These are phyloP conservation scores for Sphenodon punctatus DNA, from an alignment of 2,797 vertebrate species.

Conservation along the genomic window DNA sequence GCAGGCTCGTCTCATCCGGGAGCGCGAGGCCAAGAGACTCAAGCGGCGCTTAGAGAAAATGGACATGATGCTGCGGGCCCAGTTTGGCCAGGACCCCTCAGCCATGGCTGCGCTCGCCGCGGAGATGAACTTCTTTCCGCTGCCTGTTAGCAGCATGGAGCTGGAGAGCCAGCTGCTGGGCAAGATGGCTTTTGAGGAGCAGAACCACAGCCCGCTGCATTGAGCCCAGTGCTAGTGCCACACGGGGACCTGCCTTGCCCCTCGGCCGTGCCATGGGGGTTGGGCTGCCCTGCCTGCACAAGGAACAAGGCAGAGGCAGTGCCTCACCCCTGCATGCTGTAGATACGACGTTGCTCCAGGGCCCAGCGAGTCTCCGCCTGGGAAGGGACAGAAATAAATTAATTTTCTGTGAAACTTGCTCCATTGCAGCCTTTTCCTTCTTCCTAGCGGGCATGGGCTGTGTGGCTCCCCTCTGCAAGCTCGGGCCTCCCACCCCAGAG, in stretches of 20 bases:
- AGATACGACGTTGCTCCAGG: slow-evolving; percentile 22
- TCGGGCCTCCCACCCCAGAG: neutral
- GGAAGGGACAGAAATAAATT: slow-evolving; percentile 74
- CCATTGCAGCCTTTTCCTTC: slow-evolving; percentile 46
- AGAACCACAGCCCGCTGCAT: slow-evolving; percentile 70
- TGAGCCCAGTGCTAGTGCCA: too few relatives aligned
- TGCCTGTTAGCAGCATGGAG: slow-evolving; percentile 88
- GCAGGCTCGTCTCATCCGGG: slow-evolving; percentile 92
- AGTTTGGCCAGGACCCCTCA: slow-evolving; percentile 96
- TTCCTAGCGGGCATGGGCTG: neutral
- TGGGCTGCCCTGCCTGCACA: too few relatives aligned
- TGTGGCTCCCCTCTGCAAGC: neutral
- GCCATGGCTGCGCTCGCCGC: slow-evolving; percentile 96
- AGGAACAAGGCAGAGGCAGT: too few relatives aligned
- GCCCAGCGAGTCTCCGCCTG: slow-evolving; percentile 34
- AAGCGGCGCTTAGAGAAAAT: slow-evolving; percentile 96
- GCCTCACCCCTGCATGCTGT: too few relatives aligned
- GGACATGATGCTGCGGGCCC: slow-evolving; percentile 93
- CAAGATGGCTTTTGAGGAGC: slow-evolving; percentile 81
- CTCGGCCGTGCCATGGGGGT: too few relatives aligned
- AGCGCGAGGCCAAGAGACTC: slow-evolving; percentile 94
- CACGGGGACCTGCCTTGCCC: too few relatives aligned
- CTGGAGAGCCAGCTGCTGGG: slow-evolving; percentile 91
- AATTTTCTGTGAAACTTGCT: slow-evolving; percentile 63
- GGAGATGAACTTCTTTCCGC: slow-evolving; percentile 94